These are phyloP conservation scores for Sebastes trivittatus DNA, from an alignment of 2,797 vertebrate species.

Conservation along the genomic window DNA sequence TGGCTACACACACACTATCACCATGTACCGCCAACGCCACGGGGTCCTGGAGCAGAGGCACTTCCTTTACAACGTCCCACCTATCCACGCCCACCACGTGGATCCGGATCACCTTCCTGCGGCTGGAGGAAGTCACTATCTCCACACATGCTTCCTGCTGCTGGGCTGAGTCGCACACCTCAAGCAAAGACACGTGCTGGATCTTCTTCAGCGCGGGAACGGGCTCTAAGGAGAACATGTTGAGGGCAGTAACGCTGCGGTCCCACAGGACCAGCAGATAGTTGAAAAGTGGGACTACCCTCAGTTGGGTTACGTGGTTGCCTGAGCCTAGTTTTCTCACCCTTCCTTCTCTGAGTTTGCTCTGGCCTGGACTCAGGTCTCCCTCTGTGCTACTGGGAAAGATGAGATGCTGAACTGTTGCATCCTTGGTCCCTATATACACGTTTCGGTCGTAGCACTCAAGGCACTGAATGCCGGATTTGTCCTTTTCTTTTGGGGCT, in stretches of 20 bases:
- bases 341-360: constrained; percentile 49
- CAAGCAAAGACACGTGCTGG: constrained; percentile 71
- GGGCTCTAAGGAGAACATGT: constrained; percentile 81
- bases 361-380: constrained; percentile 13
- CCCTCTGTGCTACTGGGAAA: constrained; percentile 7
- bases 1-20: constrained; percentile 68
- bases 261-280: constrained; percentile 80
- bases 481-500: constrained; percentile 70
- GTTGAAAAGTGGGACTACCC: constrained; percentile 73
- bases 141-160: constrained; percentile 16
- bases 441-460: constrained; percentile 72
- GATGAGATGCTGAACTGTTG: constrained; percentile 69
- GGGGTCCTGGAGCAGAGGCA: constrained; percentile 69
- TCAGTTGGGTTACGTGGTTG: constrained; percentile 65
- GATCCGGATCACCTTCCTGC: constrained; percentile 65
- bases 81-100: constrained; percentile 70
- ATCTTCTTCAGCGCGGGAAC: constrained; percentile 72
- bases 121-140: constrained; percentile 72
- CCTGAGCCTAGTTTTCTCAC: constrained; percentile 75
- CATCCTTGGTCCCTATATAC: constrained; percentile 73
- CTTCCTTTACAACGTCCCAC: constrained; percentile 76
- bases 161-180: constrained; percentile 36
- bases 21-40: constrained; percentile 67
- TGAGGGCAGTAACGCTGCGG: constrained; percentile 64
- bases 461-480: constrained; percentile 69